Evolutionary conservation across 2,113 vertebrate species (phyloP).

Genomic region (Aptenodytes patagonicus): DNA sequence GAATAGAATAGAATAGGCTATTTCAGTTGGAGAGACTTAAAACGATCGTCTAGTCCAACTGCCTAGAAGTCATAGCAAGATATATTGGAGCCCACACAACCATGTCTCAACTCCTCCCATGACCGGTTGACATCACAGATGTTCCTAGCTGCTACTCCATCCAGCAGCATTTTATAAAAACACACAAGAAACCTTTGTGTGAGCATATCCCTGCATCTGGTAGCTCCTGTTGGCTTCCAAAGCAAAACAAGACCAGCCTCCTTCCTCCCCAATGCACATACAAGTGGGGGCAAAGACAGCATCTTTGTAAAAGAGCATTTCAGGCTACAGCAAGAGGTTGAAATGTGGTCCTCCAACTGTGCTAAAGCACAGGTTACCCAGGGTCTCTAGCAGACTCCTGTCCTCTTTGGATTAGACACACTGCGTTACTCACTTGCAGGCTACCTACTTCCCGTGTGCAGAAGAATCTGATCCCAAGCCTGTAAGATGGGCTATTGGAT

Average conservation of each 20-base stretch:
- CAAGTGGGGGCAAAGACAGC: accelerated
- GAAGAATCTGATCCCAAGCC: not conserved
- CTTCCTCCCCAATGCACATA: accelerated
- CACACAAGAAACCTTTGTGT: not conserved
- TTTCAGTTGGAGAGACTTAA: not conserved
- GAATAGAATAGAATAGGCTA: not conserved
- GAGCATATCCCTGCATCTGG: not conserved
- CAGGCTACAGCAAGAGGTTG: not conserved
- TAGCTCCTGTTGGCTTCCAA: not conserved
- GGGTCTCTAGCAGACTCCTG: not conserved
- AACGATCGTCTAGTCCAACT: not conserved
- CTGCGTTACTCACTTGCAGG: not conserved
- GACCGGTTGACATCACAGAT: not conserved
- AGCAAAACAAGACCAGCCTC: not conserved
- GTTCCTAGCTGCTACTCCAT: not conserved
- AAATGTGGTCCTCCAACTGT: not conserved
- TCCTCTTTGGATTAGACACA: not conserved
- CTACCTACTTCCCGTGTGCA: accelerated
- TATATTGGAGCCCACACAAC: not conserved
- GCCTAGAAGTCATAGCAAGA: not conserved
- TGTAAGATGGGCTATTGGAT: not conserved
- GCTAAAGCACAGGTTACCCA: not conserved
- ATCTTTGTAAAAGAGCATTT: not conserved
- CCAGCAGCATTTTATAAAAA: not conserved
- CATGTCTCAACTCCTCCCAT: not conserved